phyloP scores from a whole-genome alignment of 2,888 invertebrate species.

The Zaprionus obscuricornis region DNA sequence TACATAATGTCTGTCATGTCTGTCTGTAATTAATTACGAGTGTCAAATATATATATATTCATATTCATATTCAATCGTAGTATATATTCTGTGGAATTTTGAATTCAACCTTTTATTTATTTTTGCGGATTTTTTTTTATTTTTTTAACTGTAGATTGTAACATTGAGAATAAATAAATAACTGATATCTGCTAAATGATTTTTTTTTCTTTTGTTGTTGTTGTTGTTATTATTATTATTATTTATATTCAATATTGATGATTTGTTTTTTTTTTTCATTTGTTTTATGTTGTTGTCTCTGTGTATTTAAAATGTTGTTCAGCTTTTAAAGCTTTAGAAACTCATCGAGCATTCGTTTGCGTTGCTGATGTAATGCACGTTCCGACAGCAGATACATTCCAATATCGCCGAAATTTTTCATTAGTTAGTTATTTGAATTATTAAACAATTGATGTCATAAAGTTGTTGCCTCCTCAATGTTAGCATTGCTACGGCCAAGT shows the following conservation, averaged over 20 bases:
- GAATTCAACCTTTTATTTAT: slow-evolving; percentile 36
- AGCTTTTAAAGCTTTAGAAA: slow-evolving; percentile 64
- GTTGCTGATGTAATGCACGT: slow-evolving; percentile 66
- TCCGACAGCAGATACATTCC: slow-evolving; percentile 75
- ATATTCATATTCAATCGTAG: too few species aligned
- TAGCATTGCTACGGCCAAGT: slow-evolving; percentile 70
- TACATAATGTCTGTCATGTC: too few species aligned
- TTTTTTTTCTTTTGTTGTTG: slow-evolving; percentile 30
- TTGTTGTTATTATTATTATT: background rate
- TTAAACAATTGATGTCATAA: slow-evolving; percentile 83
- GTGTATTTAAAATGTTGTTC: slow-evolving; percentile 1
- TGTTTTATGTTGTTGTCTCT: slow-evolving; percentile 7
- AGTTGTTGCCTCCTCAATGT: slow-evolving; percentile 78
- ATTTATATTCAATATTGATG: too few species aligned
- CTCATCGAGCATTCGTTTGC: slow-evolving; percentile 72
- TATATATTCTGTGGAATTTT: slow-evolving; percentile 2
- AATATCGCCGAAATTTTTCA: slow-evolving; percentile 78
- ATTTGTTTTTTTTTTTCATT: slow-evolving; percentile 35
- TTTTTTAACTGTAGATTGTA: too few species aligned
- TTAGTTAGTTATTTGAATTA: slow-evolving; percentile 81
- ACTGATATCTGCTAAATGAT: slow-evolving; percentile 66
- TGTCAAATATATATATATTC: slow-evolving; percentile 7
- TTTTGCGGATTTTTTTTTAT: too few species aligned
- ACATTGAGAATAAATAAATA: slow-evolving; percentile 73
- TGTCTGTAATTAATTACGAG: too few species aligned